Evolutionary conservation across 1,140 invertebrate species (phyloP), one percentile per base, ranked within the genome.

Genomic region (Temnothorax nylanderi): DNA sequence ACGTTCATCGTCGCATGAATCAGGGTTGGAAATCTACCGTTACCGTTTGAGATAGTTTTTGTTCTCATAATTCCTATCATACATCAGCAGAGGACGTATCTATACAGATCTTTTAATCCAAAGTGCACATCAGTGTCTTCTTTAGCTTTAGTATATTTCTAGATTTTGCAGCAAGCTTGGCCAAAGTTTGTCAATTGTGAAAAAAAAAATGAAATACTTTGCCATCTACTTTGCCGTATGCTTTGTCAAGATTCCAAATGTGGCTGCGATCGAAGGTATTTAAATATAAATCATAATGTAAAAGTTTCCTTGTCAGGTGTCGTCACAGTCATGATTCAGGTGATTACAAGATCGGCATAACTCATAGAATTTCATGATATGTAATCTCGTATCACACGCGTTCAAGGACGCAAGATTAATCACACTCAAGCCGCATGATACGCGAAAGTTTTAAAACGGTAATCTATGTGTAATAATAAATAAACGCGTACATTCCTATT

Each of bases 251-350:
- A 34, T 84, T 44, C 2, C n/a, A 18, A n/a, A n/a, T 21, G 26
- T 47, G 2, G n/a, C 51, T 21, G 41, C 54, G 5, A 60, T 75
- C 3, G 80, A 84, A 84, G 80, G 80, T 84, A 82, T 56, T 58
- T 44, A 0, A 78, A 44, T 18, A 60, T 54, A 69, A 37, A 11
- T 62, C 13, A 37, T 41, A 21, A 16, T 47, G 1, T 60, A 16
- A 18, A 16, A 49, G 6, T 18, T 49, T 7, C 11, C 21, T 2
- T n/a, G 10, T 41, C 18, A 11, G n/a, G 26, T 21, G 16, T 56
- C 6, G n/a, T 47, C 51, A 11, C 6, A 10, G 4, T 26, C 11
- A 49, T 37, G 2, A 72, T n/a, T 37, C 44, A 37, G 0, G 21
- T 11, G 34, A 41, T 16, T 54, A 26, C 18, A 34, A 16, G 5